Evolutionary conservation across 2,797 vertebrate genomes (phyloP).

Genomic region (Buceros bicornis): DNA sequence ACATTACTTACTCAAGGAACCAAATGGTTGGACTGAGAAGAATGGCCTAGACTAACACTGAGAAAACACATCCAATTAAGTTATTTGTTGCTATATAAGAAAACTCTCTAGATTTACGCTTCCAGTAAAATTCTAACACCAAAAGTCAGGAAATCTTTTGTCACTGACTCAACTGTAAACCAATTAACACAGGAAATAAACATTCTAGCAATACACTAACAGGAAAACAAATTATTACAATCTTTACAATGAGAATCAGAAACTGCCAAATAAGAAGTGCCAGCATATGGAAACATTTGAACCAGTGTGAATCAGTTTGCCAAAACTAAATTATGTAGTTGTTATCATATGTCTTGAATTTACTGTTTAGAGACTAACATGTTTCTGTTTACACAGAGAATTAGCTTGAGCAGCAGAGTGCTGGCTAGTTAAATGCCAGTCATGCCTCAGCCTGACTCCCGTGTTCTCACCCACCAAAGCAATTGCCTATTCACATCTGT

Average conservation of each 20-base stretch:
- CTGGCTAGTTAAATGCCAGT: not conserved
- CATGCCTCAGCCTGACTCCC: not conserved
- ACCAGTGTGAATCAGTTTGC: not conserved
- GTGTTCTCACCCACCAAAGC: not conserved
- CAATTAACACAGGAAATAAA: not conserved
- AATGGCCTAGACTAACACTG: not conserved
- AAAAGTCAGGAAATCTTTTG: slow-evolving; percentile 27
- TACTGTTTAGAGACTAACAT: not conserved
- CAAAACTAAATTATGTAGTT: not conserved
- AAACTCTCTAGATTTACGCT: slow-evolving; percentile 25
- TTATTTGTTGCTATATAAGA: not conserved
- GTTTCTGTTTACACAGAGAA: not conserved
- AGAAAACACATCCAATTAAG: slow-evolving; percentile 9
- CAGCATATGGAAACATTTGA: not conserved
- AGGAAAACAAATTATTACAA: not conserved
- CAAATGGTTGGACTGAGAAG: not conserved
- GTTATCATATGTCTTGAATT: not conserved
- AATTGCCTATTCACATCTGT: not conserved
- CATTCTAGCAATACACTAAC: not conserved
- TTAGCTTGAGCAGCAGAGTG: not conserved
- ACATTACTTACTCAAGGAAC: not conserved
- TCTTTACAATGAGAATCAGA: not conserved
- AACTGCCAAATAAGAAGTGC: not conserved
- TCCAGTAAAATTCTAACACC: slow-evolving; percentile 13
- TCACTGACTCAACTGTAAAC: not conserved